A percentile compares a stretch with the other conserved stretches of the same genome.
Evolutionary conservation across 2,888 invertebrate genomes (phyloP).

Genomic region (Trichopria drosophilae): DNA sequence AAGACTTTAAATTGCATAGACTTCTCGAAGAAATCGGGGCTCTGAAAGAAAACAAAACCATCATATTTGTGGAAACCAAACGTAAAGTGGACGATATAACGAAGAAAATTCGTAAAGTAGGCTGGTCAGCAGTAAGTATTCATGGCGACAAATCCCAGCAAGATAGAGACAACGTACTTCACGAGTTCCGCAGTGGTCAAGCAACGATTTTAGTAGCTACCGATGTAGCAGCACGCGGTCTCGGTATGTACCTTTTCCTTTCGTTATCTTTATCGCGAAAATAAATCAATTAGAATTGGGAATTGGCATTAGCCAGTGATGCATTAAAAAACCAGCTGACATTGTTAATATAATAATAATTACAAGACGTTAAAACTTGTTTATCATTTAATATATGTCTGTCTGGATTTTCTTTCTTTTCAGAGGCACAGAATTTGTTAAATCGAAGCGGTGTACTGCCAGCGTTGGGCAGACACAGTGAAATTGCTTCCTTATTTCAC

Average conservation of each 20-base stretch:
- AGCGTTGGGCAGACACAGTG: constrained; percentile 56
- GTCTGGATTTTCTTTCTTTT: constrained; percentile 56
- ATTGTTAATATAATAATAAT: too few relatives aligned
- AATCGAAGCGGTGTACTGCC: constrained; percentile 54
- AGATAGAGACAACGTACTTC: constrained; percentile 67
- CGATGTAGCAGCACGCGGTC: constrained; percentile 68
- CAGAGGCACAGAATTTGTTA: constrained; percentile 55
- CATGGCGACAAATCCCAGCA: constrained; percentile 71
- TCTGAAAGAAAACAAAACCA: constrained; percentile 67
- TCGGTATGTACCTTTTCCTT: constrained; percentile 61
- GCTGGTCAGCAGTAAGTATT: constrained; percentile 63
- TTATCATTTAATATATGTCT: constrained; percentile 49
- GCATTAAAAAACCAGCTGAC: too few relatives aligned
- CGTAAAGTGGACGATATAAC: constrained; percentile 69
- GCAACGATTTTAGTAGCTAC: constrained; percentile 67
- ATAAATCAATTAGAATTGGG: constrained; percentile 55
- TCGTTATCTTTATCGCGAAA: not conserved
- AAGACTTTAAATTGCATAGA: constrained; percentile 64
- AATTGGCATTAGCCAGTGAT: constrained; percentile 54
- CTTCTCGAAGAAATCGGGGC: constrained; percentile 65
- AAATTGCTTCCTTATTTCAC: constrained; percentile 43
- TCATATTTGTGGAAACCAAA: constrained; percentile 72
- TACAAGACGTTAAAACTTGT: too few relatives aligned
- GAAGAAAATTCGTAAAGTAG: constrained; percentile 63
- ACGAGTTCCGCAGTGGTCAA: constrained; percentile 64